phyloP scores from a whole-genome alignment of 2,888 invertebrate genomes.

The Ichneumon xanthorius region DNA sequence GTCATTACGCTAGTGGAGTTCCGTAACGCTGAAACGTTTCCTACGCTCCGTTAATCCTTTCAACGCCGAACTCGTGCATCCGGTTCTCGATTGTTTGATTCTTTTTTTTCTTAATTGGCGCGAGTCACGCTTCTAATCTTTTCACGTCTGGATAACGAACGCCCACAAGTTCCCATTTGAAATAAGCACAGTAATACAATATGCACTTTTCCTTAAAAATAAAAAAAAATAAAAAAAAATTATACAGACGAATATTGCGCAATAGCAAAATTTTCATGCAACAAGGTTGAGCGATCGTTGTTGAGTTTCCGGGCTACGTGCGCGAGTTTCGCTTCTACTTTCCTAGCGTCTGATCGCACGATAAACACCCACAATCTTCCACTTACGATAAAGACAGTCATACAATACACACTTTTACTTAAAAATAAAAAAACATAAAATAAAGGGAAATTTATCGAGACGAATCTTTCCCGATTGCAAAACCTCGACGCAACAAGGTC shows the following conservation, averaged over 20 bases:
- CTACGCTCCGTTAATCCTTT: not conserved
- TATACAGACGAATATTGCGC: not conserved
- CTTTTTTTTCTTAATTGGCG: not conserved
- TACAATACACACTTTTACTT: not conserved
- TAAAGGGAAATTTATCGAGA: not conserved
- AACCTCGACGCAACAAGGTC: slow-evolving; percentile 41
- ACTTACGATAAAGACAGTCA: not conserved
- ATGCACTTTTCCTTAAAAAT: not conserved
- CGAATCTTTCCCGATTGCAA: slow-evolving; percentile 30
- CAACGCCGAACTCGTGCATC: slow-evolving; percentile 3
- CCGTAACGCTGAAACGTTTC: slow-evolving; percentile 19
- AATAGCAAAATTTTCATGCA: slow-evolving; percentile 40
- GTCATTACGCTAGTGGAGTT: slow-evolving; percentile 17
- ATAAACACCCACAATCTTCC: not conserved
- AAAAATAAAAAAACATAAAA: not conserved
- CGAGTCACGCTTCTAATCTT: not conserved
- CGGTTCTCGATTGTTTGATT: slow-evolving; percentile 19
- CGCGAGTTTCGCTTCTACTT: not conserved
- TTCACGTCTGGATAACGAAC: not conserved
- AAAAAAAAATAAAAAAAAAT: not conserved
- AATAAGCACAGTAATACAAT: not conserved
- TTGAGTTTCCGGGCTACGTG: slow-evolving; percentile 9
- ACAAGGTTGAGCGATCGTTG: slow-evolving; percentile 38
- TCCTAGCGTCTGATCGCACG: not conserved
- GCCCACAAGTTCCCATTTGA: not conserved